These are phyloP conservation scores for Malurus elegans DNA, from an alignment of 2,113 vertebrate genomes.

Conservation along the genomic window DNA sequence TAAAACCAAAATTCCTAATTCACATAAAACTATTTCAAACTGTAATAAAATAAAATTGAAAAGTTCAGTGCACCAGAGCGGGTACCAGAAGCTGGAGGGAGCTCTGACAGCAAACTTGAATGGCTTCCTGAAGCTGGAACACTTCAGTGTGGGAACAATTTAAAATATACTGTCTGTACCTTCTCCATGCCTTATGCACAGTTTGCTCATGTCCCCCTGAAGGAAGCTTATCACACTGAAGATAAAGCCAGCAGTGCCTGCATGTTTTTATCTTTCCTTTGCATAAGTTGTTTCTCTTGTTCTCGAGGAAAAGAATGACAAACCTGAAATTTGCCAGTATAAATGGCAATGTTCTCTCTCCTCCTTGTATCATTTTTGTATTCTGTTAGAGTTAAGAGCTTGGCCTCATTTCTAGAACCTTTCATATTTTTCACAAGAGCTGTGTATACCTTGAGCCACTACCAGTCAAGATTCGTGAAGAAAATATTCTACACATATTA, in stretches of 20 bases:
- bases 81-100: neutral
- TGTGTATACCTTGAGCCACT: neutral
- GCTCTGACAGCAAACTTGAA: neutral
- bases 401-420: constrained; percentile 1
- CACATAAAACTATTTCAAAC: neutral
- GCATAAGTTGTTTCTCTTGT: neutral
- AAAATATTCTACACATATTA: neutral
- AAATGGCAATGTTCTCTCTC: constrained; percentile 2
- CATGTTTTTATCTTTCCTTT: neutral
- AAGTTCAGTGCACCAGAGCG: neutral
- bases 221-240: constrained; percentile 11
- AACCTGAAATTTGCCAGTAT: neutral
- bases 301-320: neutral
- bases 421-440: neutral
- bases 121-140: neutral
- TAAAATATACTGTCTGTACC: neutral
- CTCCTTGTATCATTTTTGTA: neutral
- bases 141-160: neutral
- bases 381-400: neutral
- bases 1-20: neutral
- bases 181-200: neutral
- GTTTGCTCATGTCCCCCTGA: constrained; percentile 1
- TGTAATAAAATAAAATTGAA: neutral
- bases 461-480: neutral
- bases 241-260: constrained; percentile 24